Conservation (phyloP, 2,888 invertebrate species). For the Caenorhabditis sp. region DNA sequence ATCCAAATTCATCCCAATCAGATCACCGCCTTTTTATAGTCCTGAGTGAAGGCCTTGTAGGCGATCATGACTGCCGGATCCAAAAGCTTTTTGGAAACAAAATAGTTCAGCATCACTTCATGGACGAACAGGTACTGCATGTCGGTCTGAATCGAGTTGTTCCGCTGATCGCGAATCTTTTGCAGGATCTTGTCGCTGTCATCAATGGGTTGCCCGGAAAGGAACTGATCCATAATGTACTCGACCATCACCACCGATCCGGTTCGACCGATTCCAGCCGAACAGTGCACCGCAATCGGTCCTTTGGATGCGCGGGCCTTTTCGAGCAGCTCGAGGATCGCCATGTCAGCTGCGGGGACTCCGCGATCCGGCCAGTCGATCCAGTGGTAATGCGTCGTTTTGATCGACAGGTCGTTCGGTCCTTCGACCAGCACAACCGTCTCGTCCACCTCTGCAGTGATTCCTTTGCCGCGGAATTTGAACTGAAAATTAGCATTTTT, state of each 20-base stretch:
- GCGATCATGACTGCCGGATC: too few species aligned
- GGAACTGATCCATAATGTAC: constrained; percentile 60
- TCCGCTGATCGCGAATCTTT: constrained; percentile 63
- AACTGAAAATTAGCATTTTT: too few species aligned
- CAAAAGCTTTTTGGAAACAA: too few species aligned
- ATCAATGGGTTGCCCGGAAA: constrained; percentile 49
- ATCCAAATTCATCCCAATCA: too few species aligned
- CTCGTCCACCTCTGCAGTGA: constrained; percentile 41
- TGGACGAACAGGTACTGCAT: constrained; percentile 68
- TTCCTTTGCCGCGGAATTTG: constrained; percentile 29
- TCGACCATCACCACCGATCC: constrained; percentile 67
- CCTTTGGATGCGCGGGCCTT: constrained; percentile 52
- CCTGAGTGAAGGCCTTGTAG: too few species aligned
- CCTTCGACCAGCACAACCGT: constrained; percentile 47
- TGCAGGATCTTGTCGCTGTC: constrained; percentile 54
- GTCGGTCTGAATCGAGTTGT: constrained; percentile 64
- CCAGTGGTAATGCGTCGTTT: constrained; percentile 61
- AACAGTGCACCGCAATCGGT: constrained; percentile 67
- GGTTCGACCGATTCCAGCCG: constrained; percentile 68
- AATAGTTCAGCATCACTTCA: constrained; percentile 64
- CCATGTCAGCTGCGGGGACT: constrained; percentile 59
- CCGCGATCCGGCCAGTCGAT: constrained; percentile 57
- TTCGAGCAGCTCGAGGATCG: constrained; percentile 55
- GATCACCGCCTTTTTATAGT: too few species aligned
- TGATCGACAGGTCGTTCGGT: constrained; percentile 30